Conservation (phyloP, 2,888 invertebrate genomes). For the Salpingus planirostris region DNA sequence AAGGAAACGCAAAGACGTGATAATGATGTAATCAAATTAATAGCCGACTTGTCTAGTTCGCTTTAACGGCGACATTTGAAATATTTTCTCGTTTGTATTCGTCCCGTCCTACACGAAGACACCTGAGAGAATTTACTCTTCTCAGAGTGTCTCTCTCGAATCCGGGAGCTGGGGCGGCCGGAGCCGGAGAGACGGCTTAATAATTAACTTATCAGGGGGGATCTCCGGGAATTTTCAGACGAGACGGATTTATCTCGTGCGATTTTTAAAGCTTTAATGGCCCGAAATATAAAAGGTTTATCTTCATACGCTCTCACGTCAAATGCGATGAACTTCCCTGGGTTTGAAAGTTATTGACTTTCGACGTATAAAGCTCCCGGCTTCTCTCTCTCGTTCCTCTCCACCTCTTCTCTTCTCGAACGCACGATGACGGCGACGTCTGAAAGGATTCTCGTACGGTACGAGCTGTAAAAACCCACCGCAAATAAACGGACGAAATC, state of each 20-base stretch:
- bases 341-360: background rate
- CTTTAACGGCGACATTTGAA: slow-evolving; percentile 17
- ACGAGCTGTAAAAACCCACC: no score
- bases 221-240: no score
- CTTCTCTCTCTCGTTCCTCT: background rate
- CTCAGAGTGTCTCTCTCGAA: background rate
- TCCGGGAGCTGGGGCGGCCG: background rate
- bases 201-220: slow-evolving; percentile 10
- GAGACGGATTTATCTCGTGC: no score
- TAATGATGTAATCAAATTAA: slow-evolving; percentile 23
- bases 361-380: background rate
- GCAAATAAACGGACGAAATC: no score
- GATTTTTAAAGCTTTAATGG: no score
- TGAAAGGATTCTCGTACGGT: background rate
- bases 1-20: slow-evolving; percentile 20
- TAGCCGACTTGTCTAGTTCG: slow-evolving; percentile 13
- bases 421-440: background rate
- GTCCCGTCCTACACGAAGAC: slow-evolving; percentile 10
- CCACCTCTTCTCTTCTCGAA: background rate
- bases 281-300: no score
- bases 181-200: no score
- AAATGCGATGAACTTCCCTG: no score
- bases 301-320: no score
- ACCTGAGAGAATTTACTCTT: slow-evolving; percentile 6
- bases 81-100: slow-evolving; percentile 18